Conservation (phyloP, 2,797 vertebrate species). For the Buceros bicornis region DNA sequence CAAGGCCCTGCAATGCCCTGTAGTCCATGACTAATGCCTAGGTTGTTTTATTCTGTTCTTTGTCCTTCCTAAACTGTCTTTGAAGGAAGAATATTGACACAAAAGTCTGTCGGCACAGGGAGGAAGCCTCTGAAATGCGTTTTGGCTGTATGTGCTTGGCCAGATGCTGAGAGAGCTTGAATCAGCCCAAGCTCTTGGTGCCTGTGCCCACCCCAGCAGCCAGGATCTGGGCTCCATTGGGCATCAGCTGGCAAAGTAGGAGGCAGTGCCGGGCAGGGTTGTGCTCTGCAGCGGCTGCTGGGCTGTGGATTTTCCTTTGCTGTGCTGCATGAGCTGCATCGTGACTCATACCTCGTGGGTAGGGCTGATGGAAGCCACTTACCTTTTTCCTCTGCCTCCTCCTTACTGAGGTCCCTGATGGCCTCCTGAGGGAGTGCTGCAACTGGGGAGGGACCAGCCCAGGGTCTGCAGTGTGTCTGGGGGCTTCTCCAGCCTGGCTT, state of each 20-base stretch:
- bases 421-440: not conserved
- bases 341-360: conserved; percentile 7
- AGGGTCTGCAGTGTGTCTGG: accelerated
- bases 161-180: not conserved
- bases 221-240: not conserved
- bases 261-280: not conserved
- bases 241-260: not conserved
- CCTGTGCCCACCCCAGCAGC: not conserved
- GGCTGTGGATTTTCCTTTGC: not conserved
- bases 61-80: not conserved
- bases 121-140: not conserved
- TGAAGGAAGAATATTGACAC: not conserved
- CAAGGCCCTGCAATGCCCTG: not conserved
- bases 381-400: conserved; percentile 13
- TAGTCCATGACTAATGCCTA: not conserved
- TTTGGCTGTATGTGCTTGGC: not conserved
- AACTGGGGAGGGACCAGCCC: accelerated
- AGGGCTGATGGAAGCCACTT: not conserved
- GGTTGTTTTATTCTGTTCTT: not conserved
- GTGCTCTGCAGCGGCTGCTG: not conserved
- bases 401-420: not conserved
- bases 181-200: not conserved
- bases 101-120: not conserved
- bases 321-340: not conserved
- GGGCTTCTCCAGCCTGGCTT: not conserved